Conservation (phyloP, 1,140 invertebrate species). For the Anagrus nilaparvatae region DNA sequence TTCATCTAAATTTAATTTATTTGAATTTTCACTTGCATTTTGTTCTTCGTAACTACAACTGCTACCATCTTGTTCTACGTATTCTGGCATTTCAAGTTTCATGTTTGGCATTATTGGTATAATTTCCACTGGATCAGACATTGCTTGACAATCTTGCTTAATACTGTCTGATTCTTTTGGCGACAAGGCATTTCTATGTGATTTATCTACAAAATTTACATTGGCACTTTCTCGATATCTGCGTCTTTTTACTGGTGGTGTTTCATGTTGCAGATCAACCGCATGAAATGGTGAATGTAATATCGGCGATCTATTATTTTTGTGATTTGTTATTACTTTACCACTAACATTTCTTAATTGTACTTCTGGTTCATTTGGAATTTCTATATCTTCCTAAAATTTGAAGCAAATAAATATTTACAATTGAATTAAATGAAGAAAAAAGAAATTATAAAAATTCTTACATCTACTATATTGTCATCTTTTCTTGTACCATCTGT, state of each 20-base stretch:
- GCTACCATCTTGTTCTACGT: slow-evolving; percentile 40
- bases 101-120: slow-evolving; percentile 42
- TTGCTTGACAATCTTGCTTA: slow-evolving; percentile 28
- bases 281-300: slow-evolving; percentile 33
- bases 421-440: background rate
- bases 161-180: slow-evolving; percentile 33
- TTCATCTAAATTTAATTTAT: slow-evolving; percentile 32
- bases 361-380: slow-evolving; percentile 41
- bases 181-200: slow-evolving; percentile 19
- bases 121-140: slow-evolving; percentile 39
- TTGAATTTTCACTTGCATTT: slow-evolving; percentile 32
- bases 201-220: slow-evolving; percentile 31
- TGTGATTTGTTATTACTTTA: slow-evolving; percentile 33
- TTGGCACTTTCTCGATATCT: slow-evolving; percentile 36
- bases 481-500: slow-evolving; percentile 43
- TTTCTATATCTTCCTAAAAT: slow-evolving; percentile 36
- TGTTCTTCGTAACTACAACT: slow-evolving; percentile 43
- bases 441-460: slow-evolving; percentile 11
- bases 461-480: slow-evolving; percentile 36
- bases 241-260: slow-evolving; percentile 36
- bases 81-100: slow-evolving; percentile 42
- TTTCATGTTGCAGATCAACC: slow-evolving; percentile 32
- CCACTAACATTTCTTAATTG: slow-evolving; percentile 37
- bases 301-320: slow-evolving; percentile 34
- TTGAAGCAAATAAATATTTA: slow-evolving; percentile 3